These are phyloP conservation scores for Agrochola litura DNA, from an alignment of 2,888 invertebrate genomes.

Conservation along the genomic window DNA sequence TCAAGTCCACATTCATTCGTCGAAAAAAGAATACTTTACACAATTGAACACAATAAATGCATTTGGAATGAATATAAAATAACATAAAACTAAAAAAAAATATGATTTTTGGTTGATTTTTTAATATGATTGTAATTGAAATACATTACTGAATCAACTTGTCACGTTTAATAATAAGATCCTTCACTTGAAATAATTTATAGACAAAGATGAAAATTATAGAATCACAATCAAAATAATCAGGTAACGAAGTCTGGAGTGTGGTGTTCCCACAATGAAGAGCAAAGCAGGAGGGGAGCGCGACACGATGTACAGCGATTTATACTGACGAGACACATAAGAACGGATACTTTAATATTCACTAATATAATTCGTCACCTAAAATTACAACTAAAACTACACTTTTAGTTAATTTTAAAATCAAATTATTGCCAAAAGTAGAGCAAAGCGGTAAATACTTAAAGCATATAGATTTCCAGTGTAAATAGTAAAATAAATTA, in stretches of 20 bases:
- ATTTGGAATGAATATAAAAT: slow-evolving; percentile 59
- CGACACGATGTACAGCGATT: slow-evolving; percentile 14
- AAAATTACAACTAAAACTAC: slow-evolving; percentile 44
- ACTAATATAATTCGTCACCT: slow-evolving; percentile 19
- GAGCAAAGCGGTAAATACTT: slow-evolving; percentile 24
- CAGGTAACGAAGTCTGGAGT: slow-evolving; percentile 43
- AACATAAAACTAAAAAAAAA: slow-evolving; percentile 22
- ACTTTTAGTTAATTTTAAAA: slow-evolving; percentile 39
- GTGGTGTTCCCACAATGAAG: neutral
- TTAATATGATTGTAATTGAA: slow-evolving; percentile 1
- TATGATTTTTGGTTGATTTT: slow-evolving; percentile 38
- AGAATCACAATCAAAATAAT: slow-evolving; percentile 6
- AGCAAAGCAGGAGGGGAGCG: neutral
- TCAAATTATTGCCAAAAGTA: slow-evolving; percentile 50
- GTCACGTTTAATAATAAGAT: slow-evolving; percentile 13
- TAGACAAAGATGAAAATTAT: slow-evolving; percentile 13
- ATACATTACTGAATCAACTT: slow-evolving; percentile 30
- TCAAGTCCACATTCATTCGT: neutral
- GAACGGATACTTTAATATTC: neutral
- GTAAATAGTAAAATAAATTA: slow-evolving; percentile 47
- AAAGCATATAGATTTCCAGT: slow-evolving; percentile 40
- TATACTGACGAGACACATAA: slow-evolving; percentile 1
- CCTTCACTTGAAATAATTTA: slow-evolving; percentile 2
- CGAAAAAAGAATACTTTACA: slow-evolving; percentile 11
- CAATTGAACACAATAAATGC: slow-evolving; percentile 58